phyloP scores from a whole-genome alignment of 2,888 invertebrate genomes.

The Agonopterix arenella region DNA sequence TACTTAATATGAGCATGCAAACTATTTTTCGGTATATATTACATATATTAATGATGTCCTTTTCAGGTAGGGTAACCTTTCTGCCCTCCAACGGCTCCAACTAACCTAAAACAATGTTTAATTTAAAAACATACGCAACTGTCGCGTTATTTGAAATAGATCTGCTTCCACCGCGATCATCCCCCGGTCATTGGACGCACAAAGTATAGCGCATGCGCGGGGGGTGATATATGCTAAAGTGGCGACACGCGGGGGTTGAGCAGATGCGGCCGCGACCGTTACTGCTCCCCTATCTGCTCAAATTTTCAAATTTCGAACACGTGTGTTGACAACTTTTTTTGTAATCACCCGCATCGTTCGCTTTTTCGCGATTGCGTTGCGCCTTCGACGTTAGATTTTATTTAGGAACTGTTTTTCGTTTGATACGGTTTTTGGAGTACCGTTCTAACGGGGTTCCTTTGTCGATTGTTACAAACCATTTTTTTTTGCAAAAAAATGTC shows the following conservation, averaged over 20 bases:
- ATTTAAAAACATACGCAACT: slow-evolving; percentile 3
- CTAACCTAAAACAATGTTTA: slow-evolving; percentile 3
- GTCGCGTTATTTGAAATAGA: slow-evolving; percentile 25
- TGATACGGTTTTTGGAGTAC: no score
- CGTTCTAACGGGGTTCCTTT: no score
- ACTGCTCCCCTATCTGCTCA: slow-evolving; percentile 61
- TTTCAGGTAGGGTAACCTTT: no score
- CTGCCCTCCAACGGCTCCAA: not conserved
- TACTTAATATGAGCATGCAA: no score
- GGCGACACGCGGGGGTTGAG: slow-evolving; percentile 35
- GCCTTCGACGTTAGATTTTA: not conserved
- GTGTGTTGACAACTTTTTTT: slow-evolving; percentile 67
- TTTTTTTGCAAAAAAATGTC: no score
- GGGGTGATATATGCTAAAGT: slow-evolving; percentile 27
- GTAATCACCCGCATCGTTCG: slow-evolving; percentile 52
- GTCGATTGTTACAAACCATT: no score
- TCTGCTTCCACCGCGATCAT: slow-evolving; percentile 43
- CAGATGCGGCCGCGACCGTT: slow-evolving; percentile 68
- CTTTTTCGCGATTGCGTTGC: slow-evolving; percentile 24
- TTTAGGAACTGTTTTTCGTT: not conserved
- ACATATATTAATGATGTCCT: no score
- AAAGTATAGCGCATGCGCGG: slow-evolving; percentile 15
- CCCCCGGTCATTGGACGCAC: slow-evolving; percentile 38
- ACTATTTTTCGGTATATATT: no score
- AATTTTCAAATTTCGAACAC: slow-evolving; percentile 65